Evolutionary conservation across 1,140 invertebrate species (phyloP).

Genomic region (Brachionus plicatilis): DNA sequence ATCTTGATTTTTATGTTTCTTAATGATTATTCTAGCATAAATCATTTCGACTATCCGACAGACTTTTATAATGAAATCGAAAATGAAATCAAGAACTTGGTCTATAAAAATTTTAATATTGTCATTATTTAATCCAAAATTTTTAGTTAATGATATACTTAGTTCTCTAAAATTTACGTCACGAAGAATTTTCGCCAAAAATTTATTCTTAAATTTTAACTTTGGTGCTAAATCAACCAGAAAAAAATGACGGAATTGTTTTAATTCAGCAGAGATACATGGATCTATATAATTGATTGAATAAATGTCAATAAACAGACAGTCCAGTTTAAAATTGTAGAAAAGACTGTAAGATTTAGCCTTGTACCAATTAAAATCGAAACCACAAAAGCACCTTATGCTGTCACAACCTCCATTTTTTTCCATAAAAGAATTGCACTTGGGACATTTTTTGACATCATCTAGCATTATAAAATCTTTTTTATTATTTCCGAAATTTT

Average conservation of each 20-base stretch:
- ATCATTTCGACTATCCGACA: background rate
- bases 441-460: slow-evolving; percentile 17
- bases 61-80: background rate
- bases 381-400: background rate
- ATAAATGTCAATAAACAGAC: background rate
- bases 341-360: background rate
- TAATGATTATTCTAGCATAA: background rate
- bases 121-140: background rate
- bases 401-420: slow-evolving; percentile 15
- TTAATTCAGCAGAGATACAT: background rate
- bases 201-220: background rate
- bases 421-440: background rate
- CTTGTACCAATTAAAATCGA: background rate
- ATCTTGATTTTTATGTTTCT: background rate
- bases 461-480: background rate
- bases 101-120: background rate
- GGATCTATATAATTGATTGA: background rate
- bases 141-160: background rate
- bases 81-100: background rate
- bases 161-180: background rate
- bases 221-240: background rate
- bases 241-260: background rate
- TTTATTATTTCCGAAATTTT: background rate
- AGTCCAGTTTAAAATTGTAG: background rate
- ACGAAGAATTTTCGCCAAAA: background rate